Evolutionary conservation across 2,888 invertebrate genomes (phyloP).

Genomic region (Allolobophora icterica): DNA sequence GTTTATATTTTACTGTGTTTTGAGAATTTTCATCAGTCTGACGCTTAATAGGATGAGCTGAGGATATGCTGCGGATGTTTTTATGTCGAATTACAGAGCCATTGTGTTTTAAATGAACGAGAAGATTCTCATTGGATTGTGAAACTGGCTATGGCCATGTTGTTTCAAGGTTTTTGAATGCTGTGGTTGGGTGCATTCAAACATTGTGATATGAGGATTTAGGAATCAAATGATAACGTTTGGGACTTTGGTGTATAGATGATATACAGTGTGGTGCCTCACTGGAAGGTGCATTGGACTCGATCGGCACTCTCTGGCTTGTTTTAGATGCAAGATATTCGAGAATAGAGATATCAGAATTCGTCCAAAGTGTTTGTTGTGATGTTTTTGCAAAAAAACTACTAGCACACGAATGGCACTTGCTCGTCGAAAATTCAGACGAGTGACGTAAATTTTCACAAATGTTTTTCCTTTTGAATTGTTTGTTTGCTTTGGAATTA

Average conservation of each 20-base stretch:
- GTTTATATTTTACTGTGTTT: not conserved
- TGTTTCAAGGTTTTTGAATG: not conserved
- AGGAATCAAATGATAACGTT: not conserved
- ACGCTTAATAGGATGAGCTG: not conserved
- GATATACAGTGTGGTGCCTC: not conserved
- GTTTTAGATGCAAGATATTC: not conserved
- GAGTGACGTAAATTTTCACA: not conserved
- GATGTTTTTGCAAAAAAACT: not conserved
- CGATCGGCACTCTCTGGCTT: not conserved
- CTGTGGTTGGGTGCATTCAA: not conserved
- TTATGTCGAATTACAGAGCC: not conserved
- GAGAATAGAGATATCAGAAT: not conserved
- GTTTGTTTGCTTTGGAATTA: not conserved
- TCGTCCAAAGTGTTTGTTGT: not conserved
- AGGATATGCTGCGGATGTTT: not conserved
- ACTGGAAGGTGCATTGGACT: not conserved
- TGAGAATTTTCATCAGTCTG: not conserved
- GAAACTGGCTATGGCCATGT: not conserved
- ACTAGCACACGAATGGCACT: not conserved
- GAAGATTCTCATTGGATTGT: not conserved
- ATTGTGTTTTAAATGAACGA: not conserved
- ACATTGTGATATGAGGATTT: not conserved
- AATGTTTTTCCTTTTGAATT: not conserved
- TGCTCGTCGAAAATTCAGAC: not conserved
- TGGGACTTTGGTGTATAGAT: not conserved